Percentiles rank a stretch among this genome's conserved stretches.
Conservation (phyloP, 1,140 invertebrate species). For the Ruditapes philippinarum region DNA sequence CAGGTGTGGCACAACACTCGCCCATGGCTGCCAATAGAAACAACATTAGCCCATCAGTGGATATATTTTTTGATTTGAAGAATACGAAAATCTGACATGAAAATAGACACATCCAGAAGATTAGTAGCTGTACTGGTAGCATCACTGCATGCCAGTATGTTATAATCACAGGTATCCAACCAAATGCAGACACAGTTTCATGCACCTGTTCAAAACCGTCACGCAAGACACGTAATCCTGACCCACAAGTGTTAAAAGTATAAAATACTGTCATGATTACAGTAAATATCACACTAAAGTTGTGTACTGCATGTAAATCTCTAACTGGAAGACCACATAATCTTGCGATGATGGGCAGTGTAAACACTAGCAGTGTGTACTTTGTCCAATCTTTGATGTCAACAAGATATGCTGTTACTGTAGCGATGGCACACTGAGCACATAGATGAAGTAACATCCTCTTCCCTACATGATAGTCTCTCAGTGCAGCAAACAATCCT, state of each 20-base stretch:
- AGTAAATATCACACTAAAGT: conserved; percentile 86
- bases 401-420: conserved; percentile 86
- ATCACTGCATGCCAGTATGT: conserved; percentile 86
- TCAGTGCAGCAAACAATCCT: conserved; percentile 75
- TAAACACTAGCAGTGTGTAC: conserved; percentile 86
- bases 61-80: conserved; percentile 69
- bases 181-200: conserved; percentile 83
- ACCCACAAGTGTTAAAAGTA: conserved; percentile 87
- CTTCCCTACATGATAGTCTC: conserved; percentile 78
- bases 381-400: conserved; percentile 86
- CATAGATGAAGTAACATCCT: conserved; percentile 85
- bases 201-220: conserved; percentile 74
- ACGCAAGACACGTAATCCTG: conserved; percentile 86
- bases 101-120: conserved; percentile 87
- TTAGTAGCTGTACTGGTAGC: conserved; percentile 87
- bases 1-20: conserved; percentile 88
- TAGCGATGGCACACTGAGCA: conserved; percentile 86
- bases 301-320: conserved; percentile 87
- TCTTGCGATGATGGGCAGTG: conserved; percentile 87
- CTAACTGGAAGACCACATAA: conserved; percentile 86
- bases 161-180: conserved; percentile 84
- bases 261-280: conserved; percentile 87
- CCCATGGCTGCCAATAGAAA: conserved; percentile 87
- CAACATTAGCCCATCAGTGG: conserved; percentile 85
- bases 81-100: conserved; percentile 85